These are phyloP conservation scores for Pilophorus perplexus DNA, from an alignment of 2,888 invertebrate genomes.

Conservation along the genomic window DNA sequence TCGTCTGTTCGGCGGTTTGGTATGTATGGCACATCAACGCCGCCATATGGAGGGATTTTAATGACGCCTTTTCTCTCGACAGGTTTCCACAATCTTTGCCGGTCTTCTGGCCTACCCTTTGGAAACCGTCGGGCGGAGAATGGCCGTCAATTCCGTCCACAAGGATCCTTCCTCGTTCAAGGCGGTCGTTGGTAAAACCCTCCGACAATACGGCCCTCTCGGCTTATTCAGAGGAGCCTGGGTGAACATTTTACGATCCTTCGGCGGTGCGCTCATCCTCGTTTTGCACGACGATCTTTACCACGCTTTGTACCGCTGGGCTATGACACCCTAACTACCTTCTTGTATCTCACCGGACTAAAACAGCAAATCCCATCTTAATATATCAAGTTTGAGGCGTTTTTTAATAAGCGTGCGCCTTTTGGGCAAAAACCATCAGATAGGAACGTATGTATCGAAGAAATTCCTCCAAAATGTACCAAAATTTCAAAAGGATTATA, in stretches of 20 bases:
- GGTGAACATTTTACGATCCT: slow-evolving; percentile 12
- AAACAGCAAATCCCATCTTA: too few relatives aligned
- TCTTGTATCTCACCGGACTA: too few relatives aligned
- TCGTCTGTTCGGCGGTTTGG: not conserved
- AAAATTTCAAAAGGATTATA: too few relatives aligned
- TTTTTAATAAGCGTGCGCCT: too few relatives aligned
- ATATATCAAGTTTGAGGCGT: too few relatives aligned
- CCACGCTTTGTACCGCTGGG: too few relatives aligned
- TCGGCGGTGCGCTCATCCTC: slow-evolving; percentile 13
- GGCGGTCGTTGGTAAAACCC: not conserved
- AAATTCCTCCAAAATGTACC: too few relatives aligned
- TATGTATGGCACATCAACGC: not conserved
- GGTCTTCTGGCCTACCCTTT: slow-evolving; percentile 1
- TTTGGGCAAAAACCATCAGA: too few relatives aligned
- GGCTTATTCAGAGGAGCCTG: slow-evolving; percentile 9
- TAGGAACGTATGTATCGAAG: too few relatives aligned
- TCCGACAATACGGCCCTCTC: not conserved
- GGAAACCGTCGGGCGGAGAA: slow-evolving; percentile 20
- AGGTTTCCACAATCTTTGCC: slow-evolving; percentile 11
- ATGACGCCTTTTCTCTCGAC: not conserved
- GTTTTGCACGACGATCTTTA: slow-evolving; percentile 23
- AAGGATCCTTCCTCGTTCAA: not conserved
- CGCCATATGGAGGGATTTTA: not conserved
- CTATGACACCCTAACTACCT: too few relatives aligned
- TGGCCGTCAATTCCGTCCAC: not conserved